Evolutionary conservation across 1,140 invertebrate species (phyloP).

Genomic region (Yoshiicerus persimilis): DNA sequence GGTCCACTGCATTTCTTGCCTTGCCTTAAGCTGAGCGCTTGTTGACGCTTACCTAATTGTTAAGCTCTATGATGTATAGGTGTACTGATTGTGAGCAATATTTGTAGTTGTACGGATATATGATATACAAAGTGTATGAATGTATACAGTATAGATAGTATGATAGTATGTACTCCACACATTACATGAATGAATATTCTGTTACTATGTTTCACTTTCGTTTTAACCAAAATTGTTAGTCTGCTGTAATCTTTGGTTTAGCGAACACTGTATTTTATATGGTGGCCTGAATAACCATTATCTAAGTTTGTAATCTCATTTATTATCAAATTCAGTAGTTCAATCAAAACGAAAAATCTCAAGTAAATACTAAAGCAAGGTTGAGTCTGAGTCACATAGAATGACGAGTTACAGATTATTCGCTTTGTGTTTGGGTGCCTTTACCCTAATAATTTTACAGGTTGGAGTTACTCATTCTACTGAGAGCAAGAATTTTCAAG

Average conservation of each 20-base stretch:
- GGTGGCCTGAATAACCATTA: neutral
- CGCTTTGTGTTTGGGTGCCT: neutral
- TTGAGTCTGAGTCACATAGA: neutral
- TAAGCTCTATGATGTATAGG: neutral
- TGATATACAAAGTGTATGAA: too few relatives aligned
- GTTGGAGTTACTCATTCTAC: neutral
- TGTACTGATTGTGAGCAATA: too few relatives aligned
- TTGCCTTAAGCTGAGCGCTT: neutral
- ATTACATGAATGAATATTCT: neutral
- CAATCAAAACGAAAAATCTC: neutral
- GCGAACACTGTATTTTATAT: neutral
- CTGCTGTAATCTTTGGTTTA: neutral
- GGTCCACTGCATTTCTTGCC: neutral
- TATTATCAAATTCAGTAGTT: neutral
- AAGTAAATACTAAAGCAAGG: neutral
- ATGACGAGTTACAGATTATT: neutral
- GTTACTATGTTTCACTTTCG: neutral
- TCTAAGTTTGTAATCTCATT: neutral
- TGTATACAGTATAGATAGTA: too few relatives aligned
- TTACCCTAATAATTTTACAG: neutral
- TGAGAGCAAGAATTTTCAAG: neutral
- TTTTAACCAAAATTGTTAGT: neutral
- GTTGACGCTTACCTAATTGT: neutral
- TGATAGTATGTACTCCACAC: too few relatives aligned
- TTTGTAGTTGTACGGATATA: too few relatives aligned